Percentiles rank a stretch among this genome's conserved stretches.
Conservation (phyloP, 2,113 vertebrate species). For the Cololabis saira region DNA sequence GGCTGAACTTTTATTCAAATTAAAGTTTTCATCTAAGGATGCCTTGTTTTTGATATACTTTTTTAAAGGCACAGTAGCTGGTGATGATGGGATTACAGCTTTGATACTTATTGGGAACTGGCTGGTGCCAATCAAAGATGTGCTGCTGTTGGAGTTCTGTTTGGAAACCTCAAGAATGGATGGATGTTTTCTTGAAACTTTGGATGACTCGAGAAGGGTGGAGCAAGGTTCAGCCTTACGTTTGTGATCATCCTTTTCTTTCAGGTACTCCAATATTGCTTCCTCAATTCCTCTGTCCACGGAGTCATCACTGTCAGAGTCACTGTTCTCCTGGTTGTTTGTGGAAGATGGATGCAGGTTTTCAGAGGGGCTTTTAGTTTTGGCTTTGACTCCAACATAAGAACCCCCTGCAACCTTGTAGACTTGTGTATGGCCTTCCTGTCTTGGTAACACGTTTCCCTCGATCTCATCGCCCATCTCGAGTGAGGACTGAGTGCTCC, state of each 20-base stretch:
- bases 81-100: conserved; percentile 33
- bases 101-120: conserved; percentile 61
- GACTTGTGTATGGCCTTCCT: conserved; percentile 57
- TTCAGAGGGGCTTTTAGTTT: conserved; percentile 49
- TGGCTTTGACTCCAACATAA: conserved; percentile 47
- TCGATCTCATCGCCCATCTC: conserved; percentile 86
- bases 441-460: conserved; percentile 61
- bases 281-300: conserved; percentile 94
- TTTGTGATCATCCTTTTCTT: conserved; percentile 86
- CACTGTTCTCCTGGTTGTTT: conserved; percentile 68
- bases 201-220: conserved; percentile 50
- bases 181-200: conserved; percentile 59
- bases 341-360: conserved; percentile 35
- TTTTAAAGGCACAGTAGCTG: conserved; percentile 57
- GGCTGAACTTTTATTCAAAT: conserved; percentile 39
- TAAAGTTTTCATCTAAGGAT: conserved; percentile 60
- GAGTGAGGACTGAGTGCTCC: conserved; percentile 84
- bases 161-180: conserved; percentile 61
- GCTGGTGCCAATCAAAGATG: conserved; percentile 63
- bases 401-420: conserved; percentile 53
- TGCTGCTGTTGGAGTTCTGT: conserved; percentile 56
- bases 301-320: conserved; percentile 93
- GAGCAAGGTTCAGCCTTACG: conserved; percentile 59
- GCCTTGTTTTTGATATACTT: conserved; percentile 74
- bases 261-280: conserved; percentile 95